A percentile compares a stretch with the other conserved stretches of the same genome.
phyloP scores from a whole-genome alignment of 2,797 vertebrate species.

The Falco biarmicus region DNA sequence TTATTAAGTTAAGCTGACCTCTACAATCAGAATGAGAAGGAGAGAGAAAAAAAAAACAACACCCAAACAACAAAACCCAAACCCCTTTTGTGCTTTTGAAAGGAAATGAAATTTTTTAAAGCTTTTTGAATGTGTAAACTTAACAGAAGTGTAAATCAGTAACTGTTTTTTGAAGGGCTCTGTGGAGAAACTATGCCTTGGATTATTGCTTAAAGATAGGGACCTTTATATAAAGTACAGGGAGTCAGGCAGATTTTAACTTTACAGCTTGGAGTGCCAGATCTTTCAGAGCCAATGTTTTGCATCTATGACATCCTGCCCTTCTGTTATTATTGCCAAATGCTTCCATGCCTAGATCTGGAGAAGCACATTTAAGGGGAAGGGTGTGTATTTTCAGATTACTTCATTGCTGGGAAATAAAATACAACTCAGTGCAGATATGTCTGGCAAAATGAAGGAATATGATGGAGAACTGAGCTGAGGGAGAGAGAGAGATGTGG shows the following conservation, averaged over 20 bases:
- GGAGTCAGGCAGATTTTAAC: neutral
- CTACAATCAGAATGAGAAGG: neutral
- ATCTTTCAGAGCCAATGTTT: neutral
- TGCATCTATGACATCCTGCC: neutral
- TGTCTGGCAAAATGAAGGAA: neutral
- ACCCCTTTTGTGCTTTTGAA: neutral
- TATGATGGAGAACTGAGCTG: neutral
- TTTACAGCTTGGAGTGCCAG: neutral
- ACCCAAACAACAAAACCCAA: neutral
- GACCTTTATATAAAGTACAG: neutral
- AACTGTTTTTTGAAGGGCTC: neutral
- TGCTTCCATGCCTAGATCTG: neutral
- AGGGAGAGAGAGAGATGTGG: neutral
- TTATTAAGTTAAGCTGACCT: slow-evolving; percentile 47
- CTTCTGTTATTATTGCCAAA: neutral
- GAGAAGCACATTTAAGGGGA: neutral
- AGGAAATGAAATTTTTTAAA: slow-evolving; percentile 53
- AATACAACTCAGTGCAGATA: neutral
- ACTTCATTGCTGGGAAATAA: neutral
- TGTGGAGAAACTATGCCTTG: neutral
- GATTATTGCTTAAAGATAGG: neutral
- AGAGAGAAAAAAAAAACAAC: neutral
- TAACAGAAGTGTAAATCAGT: neutral
- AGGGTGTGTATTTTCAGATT: neutral
- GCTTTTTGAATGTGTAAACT: slow-evolving; percentile 13